Base-by-base conservation (phyloP, 2,113 vertebrate species). In the Notarius quadriscutis region DNA sequence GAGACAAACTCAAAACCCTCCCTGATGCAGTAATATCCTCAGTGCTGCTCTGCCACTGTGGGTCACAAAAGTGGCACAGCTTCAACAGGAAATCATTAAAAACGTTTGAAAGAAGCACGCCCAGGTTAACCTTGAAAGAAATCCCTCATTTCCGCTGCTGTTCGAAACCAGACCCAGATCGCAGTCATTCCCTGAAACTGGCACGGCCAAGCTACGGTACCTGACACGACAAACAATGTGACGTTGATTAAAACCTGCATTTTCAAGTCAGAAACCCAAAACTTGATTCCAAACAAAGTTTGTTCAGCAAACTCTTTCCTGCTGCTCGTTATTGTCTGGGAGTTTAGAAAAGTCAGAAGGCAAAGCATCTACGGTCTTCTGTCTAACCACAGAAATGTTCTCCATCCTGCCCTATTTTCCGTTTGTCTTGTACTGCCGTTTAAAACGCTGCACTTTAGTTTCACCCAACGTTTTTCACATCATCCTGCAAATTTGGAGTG, bases 331-430 rank as follows among this genome's bases (percentile, higher is more conserved):
- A 2, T 14, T 71, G 17, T 18, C 20, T 11, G 30, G 25, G 71
- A 74, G 71, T 20, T 74, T 74, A 48, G 20, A 74, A 48, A 41
- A 41, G 41, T 41, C 41, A 41, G 41, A 41, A 74, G 34, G 71
- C 71, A 48, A 74, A 74, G 34, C 17, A 48, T 72, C 30, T 1
- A 20, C 4, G 71, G 48, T 41, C 71, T 20, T 74, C 71, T 20
- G 71, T 74, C 71, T 20, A 48, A 74, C 71, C 71, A 74, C 71
- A 74, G 34, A 74, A 74, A 74, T 20, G 18, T 48, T 48, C 71
- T 22, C 34, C 71, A 48, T 74, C 71, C 71, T 22, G 34, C 34
- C 34, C 30, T 18, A 74, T 48, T 48, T 74, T 48, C 71, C 18
- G 17, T 74, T 74, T 48, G 69, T 74, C 71, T 20, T 74, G 34